These are phyloP conservation scores for Blennius ocellaris DNA, from an alignment of 2,113 vertebrate genomes.

Conservation along the genomic window DNA sequence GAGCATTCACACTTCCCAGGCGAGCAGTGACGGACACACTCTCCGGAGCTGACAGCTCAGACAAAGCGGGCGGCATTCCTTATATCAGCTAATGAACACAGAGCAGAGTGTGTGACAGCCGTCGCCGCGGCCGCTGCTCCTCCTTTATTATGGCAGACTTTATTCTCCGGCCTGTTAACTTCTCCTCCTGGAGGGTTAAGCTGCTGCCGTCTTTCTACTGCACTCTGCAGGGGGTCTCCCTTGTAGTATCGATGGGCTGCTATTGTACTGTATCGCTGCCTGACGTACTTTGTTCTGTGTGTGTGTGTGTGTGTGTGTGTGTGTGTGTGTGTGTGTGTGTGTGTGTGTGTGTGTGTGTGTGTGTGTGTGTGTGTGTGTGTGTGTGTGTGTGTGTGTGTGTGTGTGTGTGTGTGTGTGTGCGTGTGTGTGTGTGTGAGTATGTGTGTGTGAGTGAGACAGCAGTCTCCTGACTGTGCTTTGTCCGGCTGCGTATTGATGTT, in stretches of 20 bases:
- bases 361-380: no score
- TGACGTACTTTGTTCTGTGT: neutral
- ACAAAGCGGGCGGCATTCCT: slow-evolving; percentile 62
- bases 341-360: neutral
- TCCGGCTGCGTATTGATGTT: neutral
- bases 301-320: neutral
- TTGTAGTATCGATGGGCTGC: neutral
- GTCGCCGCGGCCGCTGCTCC: neutral
- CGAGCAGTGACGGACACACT: slow-evolving; percentile 54
- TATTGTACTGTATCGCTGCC: neutral
- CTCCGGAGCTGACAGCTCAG: slow-evolving; percentile 57
- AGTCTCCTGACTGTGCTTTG: neutral
- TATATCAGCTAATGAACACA: slow-evolving; percentile 35
- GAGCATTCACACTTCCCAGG: slow-evolving; percentile 36
- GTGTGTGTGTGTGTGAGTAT: neutral
- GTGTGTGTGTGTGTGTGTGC: neutral
- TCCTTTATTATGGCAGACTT: slow-evolving; percentile 26
- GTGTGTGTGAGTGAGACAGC: neutral
- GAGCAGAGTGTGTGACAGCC: neutral
- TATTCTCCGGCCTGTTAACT: slow-evolving; percentile 12
- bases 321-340: neutral
- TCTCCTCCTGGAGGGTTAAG: slow-evolving; percentile 5
- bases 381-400: neutral
- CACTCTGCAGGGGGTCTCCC: neutral
- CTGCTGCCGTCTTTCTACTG: neutral